Conservation (phyloP, 2,113 vertebrate genomes). For the Hypanus sabinus region DNA sequence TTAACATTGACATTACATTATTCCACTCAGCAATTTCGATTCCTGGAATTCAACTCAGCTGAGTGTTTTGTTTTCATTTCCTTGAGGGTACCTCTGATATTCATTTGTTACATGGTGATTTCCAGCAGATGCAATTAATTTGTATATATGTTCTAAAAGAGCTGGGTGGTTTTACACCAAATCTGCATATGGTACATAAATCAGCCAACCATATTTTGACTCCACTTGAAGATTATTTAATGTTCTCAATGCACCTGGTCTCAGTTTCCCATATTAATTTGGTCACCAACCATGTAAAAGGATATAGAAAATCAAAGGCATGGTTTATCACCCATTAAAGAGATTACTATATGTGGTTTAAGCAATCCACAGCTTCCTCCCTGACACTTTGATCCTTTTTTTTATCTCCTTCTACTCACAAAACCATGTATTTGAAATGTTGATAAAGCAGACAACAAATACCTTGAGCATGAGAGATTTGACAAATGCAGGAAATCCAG, state of each 20-base stretch:
- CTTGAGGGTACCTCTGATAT: not conserved
- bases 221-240: not conserved
- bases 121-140: constrained; percentile 20
- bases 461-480: not conserved
- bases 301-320: not conserved
- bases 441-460: not conserved
- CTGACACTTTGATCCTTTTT: not conserved
- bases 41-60: not conserved
- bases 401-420: not conserved
- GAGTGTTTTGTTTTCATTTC: not conserved
- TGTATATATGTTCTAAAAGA: not conserved
- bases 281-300: not conserved
- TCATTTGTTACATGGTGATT: not conserved
- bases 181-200: not conserved
- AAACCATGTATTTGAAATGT: not conserved
- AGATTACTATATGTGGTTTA: not conserved
- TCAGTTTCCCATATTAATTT: constrained; percentile 4
- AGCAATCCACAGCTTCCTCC: not conserved
- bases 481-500: too few relatives aligned
- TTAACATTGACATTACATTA: not conserved
- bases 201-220: not conserved
- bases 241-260: constrained; percentile 5
- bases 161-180: not conserved
- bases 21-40: not conserved
- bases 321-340: not conserved